phyloP scores from a whole-genome alignment of 2,113 vertebrate genomes.

The Passerina amoena region DNA sequence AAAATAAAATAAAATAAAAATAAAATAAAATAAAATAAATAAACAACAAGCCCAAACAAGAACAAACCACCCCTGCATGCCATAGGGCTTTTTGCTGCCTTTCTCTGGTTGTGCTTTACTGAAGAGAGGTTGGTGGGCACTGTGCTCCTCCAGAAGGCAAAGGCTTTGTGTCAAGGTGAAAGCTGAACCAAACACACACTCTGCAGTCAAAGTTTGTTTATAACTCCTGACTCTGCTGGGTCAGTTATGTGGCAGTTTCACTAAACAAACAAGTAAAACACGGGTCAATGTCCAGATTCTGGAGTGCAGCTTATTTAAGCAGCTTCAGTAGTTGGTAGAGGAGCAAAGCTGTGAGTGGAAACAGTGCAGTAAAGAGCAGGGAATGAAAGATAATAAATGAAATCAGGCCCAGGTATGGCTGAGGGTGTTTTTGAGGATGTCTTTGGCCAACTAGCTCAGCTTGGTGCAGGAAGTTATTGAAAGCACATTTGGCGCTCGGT shows the following conservation, averaged over 20 bases:
- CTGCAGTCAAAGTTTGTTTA: conserved; percentile 7
- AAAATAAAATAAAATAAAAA: neutral
- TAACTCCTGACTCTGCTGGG: neutral
- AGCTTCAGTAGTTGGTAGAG: neutral
- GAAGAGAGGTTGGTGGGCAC: neutral
- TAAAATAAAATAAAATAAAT: neutral
- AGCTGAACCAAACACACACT: conserved; percentile 15
- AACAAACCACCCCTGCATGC: neutral
- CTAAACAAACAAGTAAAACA: conserved; percentile 59
- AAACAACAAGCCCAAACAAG: neutral
- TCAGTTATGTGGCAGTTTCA: conserved; percentile 27
- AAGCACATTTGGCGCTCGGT: neutral
- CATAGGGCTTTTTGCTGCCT: neutral
- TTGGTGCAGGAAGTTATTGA: neutral
- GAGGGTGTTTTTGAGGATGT: neutral
- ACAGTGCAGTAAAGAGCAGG: neutral
- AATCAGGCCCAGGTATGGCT: neutral
- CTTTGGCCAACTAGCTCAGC: neutral
- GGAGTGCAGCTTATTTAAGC: neutral
- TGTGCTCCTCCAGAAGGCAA: neutral
- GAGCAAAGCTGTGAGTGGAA: neutral
- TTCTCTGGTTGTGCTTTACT: neutral
- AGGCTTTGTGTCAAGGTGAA: conserved; percentile 23
- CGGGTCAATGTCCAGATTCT: conserved; percentile 52
- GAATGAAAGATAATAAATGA: neutral